A percentile compares a stretch with the other conserved stretches of the same genome.
Conservation (phyloP, 2,797 vertebrate species). For the Poeciliopsis turneri region DNA sequence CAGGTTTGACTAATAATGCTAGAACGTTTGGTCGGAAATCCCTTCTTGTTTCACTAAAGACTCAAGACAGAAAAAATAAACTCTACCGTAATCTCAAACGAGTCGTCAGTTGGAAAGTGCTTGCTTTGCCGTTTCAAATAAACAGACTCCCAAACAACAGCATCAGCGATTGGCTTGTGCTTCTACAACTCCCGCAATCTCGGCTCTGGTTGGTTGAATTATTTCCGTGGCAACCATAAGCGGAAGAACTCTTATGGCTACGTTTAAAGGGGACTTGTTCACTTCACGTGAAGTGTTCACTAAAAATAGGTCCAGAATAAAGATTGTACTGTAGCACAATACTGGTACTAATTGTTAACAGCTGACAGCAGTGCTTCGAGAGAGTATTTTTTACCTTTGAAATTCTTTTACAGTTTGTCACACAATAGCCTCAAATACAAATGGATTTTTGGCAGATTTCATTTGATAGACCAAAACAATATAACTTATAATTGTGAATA, state of each 20-base stretch:
- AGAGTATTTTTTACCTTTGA: not conserved
- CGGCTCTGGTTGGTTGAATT: conserved; percentile 60
- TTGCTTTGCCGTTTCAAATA: conserved; percentile 75
- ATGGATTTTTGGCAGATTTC: not conserved
- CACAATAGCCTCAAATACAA: not conserved
- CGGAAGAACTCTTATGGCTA: conserved; percentile 43
- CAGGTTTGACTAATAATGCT: not conserved
- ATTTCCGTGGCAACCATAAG: conserved; percentile 68
- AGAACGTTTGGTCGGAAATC: not conserved
- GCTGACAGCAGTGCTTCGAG: not conserved
- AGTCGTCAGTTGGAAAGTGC: conserved; percentile 55
- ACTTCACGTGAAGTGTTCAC: not conserved
- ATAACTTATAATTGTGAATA: not conserved
- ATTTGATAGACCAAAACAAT: not conserved
- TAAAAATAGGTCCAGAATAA: not conserved
- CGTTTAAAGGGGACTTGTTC: not conserved
- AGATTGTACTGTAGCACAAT: not conserved
- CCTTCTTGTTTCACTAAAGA: conserved; percentile 30
- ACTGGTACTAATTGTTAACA: not conserved
- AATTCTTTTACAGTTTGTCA: not conserved
- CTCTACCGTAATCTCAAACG: not conserved
- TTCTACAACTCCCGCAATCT: not conserved
- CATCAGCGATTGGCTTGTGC: conserved; percentile 62
- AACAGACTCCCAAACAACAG: conserved; percentile 55
- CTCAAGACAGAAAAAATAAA: not conserved